Evolutionary conservation across 2,113 vertebrate genomes (phyloP).

Genomic region (Oncorhynchus nerka): DNA sequence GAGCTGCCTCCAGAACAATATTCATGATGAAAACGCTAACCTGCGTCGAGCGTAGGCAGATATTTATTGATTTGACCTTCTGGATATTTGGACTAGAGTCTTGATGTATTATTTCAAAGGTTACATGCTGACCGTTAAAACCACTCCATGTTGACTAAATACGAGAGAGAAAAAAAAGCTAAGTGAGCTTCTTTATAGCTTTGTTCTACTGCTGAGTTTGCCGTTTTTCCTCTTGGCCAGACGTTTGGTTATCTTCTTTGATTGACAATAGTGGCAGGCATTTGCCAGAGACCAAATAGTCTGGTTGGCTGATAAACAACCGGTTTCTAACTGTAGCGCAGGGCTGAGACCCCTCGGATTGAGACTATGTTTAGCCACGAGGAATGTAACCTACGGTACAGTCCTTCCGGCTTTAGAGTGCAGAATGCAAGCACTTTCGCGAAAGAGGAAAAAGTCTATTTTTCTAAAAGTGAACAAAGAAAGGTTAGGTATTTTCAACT

Average conservation of each 20-base stretch:
- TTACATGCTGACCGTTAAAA: slow-evolving; percentile 44
- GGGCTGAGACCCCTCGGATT: not conserved
- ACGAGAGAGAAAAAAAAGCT: slow-evolving; percentile 1
- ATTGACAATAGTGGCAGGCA: not conserved
- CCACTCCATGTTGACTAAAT: slow-evolving; percentile 38
- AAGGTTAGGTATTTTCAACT: slow-evolving; percentile 13
- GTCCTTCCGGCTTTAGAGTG: too few species aligned
- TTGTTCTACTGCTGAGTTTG: not conserved
- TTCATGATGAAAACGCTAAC: too few species aligned
- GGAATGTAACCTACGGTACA: not conserved
- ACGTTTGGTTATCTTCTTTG: not conserved
- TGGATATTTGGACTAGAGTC: slow-evolving; percentile 28
- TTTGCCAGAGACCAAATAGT: not conserved
- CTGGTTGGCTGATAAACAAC: not conserved
- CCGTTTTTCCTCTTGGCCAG: not conserved
- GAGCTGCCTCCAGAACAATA: too few species aligned
- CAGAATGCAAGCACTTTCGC: not conserved
- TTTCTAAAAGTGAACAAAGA: not conserved
- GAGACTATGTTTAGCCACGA: not conserved
- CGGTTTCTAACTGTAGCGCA: not conserved
- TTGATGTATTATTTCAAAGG: slow-evolving; percentile 15
- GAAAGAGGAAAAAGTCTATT: not conserved
- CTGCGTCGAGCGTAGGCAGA: too few species aligned
- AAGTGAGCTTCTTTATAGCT: not conserved
- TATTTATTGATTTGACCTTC: slow-evolving; percentile 14